Base-by-base conservation (phyloP, 1,140 invertebrate genomes). In the Coboldia fuscipes region DNA sequence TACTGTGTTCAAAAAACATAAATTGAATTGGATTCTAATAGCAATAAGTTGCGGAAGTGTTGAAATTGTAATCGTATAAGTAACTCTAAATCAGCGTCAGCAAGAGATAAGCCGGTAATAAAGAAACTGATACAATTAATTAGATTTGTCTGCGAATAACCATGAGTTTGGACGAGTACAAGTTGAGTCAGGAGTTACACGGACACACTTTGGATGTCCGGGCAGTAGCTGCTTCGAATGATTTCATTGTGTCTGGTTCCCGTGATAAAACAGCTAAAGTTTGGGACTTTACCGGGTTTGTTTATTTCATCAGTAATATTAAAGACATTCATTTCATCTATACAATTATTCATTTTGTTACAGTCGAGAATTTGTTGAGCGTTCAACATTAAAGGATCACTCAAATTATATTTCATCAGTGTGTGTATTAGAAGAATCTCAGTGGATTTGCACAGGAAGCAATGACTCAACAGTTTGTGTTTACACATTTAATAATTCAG, bases 201-300 rank as follows among this genome's bases (percentile, higher is more conserved):
- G 83, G 82, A 0, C 86, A 93, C 57, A 71, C 72, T 23, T 63
- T 73, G 46, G 88, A 93, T 55, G 84, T 92, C 19, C 63, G 88
- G 39, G 70, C 70, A 30, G 61, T 93, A 9, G 60, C 67, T 6
- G 59, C 63, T 5, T 68, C 68, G 23, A 60, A 65, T 5, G 70
- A 78, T 46, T 67, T 63, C 35, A 72, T 92, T 42, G 54, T 90
- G 18, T 86, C 84, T 2, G 80, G 72, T 6, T 92, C 86, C 10
- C 63, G 86, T 43, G 88, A 93, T 55, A 73, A 72, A 52, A 84
- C 80, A 14, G 72, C 77, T 10, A 76, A 77, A 58, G 55, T 88
- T 8, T 93, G 84, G 84, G 69, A 68, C 47, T 71, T 73, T 14
- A 68, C 71, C 47, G 72, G 70, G 82, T 26, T 30, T 24, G 29